A percentile compares a stretch with the other conserved stretches of the same genome.
Evolutionary conservation across 2,113 vertebrate genomes (phyloP).

Genomic region (Scortum barcoo): DNA sequence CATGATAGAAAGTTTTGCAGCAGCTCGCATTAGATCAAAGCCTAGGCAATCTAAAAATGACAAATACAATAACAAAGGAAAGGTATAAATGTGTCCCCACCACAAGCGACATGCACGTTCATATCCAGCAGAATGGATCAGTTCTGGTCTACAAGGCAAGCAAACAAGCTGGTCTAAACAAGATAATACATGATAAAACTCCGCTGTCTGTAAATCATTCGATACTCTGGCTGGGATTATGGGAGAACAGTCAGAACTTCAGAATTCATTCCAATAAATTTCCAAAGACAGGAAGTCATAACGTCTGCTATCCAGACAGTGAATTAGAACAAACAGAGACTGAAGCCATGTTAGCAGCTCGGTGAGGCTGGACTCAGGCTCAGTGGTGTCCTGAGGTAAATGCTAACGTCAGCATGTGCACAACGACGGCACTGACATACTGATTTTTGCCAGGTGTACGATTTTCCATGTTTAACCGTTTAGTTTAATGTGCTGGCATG

Average conservation of each 20-base stretch:
- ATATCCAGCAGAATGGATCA: not conserved
- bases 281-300: not conserved
- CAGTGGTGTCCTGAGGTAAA: not conserved
- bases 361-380: not conserved
- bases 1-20: not conserved
- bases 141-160: not conserved
- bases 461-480: not conserved
- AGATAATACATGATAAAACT: not conserved
- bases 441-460: not conserved
- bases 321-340: not conserved
- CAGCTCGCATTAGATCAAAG: conserved; percentile 5
- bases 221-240: not conserved
- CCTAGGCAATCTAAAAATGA: not conserved
- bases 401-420: not conserved
- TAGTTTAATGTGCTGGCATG: not conserved
- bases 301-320: not conserved
- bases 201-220: not conserved
- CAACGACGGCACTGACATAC: not conserved
- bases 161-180: too few relatives aligned
- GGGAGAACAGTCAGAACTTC: not conserved
- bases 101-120: not conserved
- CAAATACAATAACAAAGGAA: conserved; percentile 1
- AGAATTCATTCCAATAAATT: conserved; percentile 2
- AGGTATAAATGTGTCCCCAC: not conserved
- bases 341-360: not conserved